Evolutionary conservation across 2,113 vertebrate genomes (phyloP).

Genomic region (Loxodonta africana): DNA sequence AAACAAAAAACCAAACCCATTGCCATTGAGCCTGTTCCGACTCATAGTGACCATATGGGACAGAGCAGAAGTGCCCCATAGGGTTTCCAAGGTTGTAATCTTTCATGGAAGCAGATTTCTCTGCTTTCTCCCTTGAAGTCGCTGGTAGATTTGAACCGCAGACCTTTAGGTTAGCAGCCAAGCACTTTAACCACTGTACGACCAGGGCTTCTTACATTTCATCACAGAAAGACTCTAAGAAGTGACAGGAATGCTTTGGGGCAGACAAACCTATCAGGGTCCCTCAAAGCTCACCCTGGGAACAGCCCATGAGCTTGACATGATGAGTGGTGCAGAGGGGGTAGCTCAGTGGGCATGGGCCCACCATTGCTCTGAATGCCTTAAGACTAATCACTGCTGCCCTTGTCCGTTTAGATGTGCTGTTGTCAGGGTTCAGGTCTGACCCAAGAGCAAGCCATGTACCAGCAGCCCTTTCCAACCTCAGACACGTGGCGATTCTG

Average conservation of each 20-base stretch:
- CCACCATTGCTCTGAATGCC: neutral
- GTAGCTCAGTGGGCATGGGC: neutral
- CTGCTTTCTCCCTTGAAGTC: too few species aligned
- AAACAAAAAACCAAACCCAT: too few species aligned
- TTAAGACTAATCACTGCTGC: neutral
- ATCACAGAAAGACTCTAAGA: neutral
- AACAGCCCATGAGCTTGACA: neutral
- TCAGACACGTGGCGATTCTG: neutral
- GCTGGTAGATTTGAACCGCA: too few species aligned
- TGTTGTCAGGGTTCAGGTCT: neutral
- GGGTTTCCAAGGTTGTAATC: too few species aligned
- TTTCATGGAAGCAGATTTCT: too few species aligned
- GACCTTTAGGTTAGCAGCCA: too few species aligned
- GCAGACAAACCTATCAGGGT: neutral
- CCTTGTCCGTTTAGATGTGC: too few species aligned
- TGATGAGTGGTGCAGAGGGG: neutral
- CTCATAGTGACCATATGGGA: too few species aligned
- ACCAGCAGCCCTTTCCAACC: neutral
- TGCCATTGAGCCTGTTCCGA: too few species aligned
- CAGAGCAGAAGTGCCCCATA: too few species aligned
- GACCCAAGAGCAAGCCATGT: neutral
- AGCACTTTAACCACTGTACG: too few species aligned
- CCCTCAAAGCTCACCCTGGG: neutral
- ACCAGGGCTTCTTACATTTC: too few species aligned
- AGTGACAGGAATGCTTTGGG: neutral